A percentile compares a stretch with the other conserved stretches of the same genome.
These are phyloP conservation scores for Thalpophila matura DNA, from an alignment of 2,888 invertebrate species.

Conservation along the genomic window DNA sequence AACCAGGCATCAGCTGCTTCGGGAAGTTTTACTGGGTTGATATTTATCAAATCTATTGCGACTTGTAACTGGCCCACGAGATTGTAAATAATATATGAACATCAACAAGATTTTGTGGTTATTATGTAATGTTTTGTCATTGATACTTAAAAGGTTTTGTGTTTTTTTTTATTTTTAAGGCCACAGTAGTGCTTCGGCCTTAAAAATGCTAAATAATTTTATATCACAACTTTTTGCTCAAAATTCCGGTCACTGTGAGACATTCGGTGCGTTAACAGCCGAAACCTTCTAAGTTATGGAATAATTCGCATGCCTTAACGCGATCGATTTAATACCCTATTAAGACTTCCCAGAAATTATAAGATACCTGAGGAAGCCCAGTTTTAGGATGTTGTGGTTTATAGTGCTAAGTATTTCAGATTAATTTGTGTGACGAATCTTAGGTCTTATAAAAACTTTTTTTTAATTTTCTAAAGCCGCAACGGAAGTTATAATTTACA, in stretches of 20 bases:
- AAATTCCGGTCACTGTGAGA: constrained; percentile 68
- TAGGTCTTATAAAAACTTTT: background rate
- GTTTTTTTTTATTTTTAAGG: background rate
- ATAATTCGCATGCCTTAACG: constrained; percentile 71
- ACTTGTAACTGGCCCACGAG: constrained; percentile 5
- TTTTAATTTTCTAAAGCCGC: background rate
- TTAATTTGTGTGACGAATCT: constrained; percentile 7
- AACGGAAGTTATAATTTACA: background rate
- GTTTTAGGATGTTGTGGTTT: constrained; percentile 55
- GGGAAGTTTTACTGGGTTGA: constrained; percentile 48
- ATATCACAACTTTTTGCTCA: constrained; percentile 45
- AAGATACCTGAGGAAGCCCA: constrained; percentile 54
- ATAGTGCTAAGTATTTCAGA: constrained; percentile 5
- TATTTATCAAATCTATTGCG: constrained; percentile 29
- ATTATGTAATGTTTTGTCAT: background rate
- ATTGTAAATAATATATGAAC: background rate
- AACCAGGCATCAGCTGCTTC: constrained; percentile 77
- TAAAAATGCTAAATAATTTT: constrained; percentile 24
- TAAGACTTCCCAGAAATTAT: constrained; percentile 69
- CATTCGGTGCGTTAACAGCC: constrained; percentile 54
- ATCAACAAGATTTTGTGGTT: background rate
- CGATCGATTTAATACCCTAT: constrained; percentile 69
- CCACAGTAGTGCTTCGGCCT: background rate
- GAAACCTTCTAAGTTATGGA: constrained; percentile 74
- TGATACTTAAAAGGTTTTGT: background rate